Base-by-base conservation (phyloP, 2,113 vertebrate genomes). In the Brachypodius melanocephalos region DNA sequence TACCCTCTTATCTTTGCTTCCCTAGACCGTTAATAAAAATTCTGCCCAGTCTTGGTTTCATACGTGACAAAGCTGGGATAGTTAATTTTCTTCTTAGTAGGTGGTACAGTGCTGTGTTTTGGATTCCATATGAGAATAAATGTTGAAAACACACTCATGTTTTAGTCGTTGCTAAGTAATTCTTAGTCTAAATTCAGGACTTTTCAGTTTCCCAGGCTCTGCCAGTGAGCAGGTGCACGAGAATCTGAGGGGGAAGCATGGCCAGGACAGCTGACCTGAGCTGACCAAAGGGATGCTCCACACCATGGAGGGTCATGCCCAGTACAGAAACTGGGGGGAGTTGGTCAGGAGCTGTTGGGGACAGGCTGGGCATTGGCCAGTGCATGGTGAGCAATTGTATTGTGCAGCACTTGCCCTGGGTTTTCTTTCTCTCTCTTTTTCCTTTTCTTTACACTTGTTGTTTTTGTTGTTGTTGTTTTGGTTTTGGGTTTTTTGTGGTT, bases 301-400 rank as follows among this genome's bases (percentile, higher is more conserved):
- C 3, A 25, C 21, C 38, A 25, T 16, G 54, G 52, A 17, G 21
- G 0, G 0, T 12, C 43, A 13, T 11, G 4, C 1, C 32, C 59
- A 43, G 76, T 9, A 6, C 13, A 73, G 43, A 66, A 58, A 51
- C 2, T 36, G 18, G 28, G 14, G n/a, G 3, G 1, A 49, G 2
- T 2, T 25, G 52, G 3, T 22, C 36, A 38, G 59, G 61, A 59
- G 13, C 45, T 58, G 55, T 2, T 1, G 3, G 32, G 59, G 22
- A 16, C 13, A 13, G 66, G 17, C 1, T 72, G 36, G 22, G 3
- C 36, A 43, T 6, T 21, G 21, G 3, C 11, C 38, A 45, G 51
- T 19, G 32, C 28, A 21, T 25, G 45, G 38, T 29, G 62, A 81
- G 24, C n/a, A 52, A 17, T n/a, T 52, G 19, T 5, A 31, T 14